These are phyloP conservation scores for Phymorhynchus buccinoides DNA, from an alignment of 1,140 invertebrate species.

Conservation along the genomic window DNA sequence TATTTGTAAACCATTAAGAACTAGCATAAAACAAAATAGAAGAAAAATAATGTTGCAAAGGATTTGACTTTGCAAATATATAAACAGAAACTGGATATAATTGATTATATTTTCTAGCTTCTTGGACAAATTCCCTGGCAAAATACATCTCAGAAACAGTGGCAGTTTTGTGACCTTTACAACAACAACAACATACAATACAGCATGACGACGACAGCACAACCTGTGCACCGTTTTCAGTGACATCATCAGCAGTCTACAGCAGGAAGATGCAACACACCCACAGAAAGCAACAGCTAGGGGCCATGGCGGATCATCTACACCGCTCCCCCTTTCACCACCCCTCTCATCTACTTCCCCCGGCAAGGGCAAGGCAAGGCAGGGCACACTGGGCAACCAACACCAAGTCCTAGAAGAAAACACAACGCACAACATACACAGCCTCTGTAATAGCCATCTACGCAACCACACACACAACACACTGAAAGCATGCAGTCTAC, in stretches of 20 bases:
- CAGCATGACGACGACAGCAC: too few species aligned
- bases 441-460: too few species aligned
- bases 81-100: too few species aligned
- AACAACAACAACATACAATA: neutral
- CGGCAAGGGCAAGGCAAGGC: constrained; percentile 21
- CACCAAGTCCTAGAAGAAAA: constrained; percentile 27
- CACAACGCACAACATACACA: too few species aligned
- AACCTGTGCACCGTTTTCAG: too few species aligned
- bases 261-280: constrained; percentile 32
- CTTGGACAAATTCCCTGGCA: neutral
- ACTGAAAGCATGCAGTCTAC: too few species aligned
- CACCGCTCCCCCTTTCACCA: too few species aligned
- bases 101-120: too few species aligned
- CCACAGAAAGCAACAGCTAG: constrained; percentile 28
- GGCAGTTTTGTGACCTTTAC: constrained; percentile 18
- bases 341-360: constrained; percentile 30
- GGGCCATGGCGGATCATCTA: too few species aligned
- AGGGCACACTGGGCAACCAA: constrained; percentile 4
- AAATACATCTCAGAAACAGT: neutral
- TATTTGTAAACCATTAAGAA: too few species aligned
- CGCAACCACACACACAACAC: too few species aligned
- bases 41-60: neutral
- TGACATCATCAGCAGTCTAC: neutral
- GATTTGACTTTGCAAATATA: too few species aligned
- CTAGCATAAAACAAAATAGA: neutral